phyloP scores from a whole-genome alignment of 1,140 invertebrate genomes.

The Drosophila equinoxialis region DNA sequence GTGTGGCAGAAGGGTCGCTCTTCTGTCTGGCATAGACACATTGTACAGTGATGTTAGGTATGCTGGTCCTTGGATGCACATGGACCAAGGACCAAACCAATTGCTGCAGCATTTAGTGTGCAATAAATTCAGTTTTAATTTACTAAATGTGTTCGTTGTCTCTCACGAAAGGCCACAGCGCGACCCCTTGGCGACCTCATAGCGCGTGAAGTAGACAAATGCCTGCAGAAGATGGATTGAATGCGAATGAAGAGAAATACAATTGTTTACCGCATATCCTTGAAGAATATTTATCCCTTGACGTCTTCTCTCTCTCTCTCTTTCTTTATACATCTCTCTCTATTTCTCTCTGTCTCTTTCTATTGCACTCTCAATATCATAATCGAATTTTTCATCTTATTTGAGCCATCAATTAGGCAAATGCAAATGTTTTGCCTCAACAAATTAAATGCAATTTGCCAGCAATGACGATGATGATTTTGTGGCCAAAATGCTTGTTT shows the following conservation, averaged over 20 bases:
- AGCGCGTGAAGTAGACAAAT: constrained; percentile 75
- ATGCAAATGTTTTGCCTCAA: constrained; percentile 40
- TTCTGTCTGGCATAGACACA: constrained; percentile 22
- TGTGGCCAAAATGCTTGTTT: constrained; percentile 77
- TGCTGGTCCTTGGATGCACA: constrained; percentile 40
- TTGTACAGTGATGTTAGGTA: constrained; percentile 12
- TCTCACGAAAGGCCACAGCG: constrained; percentile 16
- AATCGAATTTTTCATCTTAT: constrained; percentile 32
- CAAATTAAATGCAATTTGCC: constrained; percentile 52
- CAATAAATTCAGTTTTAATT: constrained; percentile 81
- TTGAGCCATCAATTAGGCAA: constrained; percentile 67
- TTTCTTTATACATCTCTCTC: not conserved
- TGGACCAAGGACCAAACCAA: constrained; percentile 39
- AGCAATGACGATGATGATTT: constrained; percentile 62
- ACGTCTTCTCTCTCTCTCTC: not conserved
- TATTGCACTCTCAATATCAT: not conserved
- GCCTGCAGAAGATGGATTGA: constrained; percentile 69
- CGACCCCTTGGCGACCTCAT: not conserved
- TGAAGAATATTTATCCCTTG: not conserved
- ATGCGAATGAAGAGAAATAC: constrained; percentile 19
- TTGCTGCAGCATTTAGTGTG: constrained; percentile 72
- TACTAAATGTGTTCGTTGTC: constrained; percentile 76
- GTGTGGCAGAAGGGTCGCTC: too few species aligned
- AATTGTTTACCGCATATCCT: constrained; percentile 57
- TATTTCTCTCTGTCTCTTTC: not conserved